Evolutionary conservation across 1,140 invertebrate genomes (phyloP).

Genomic region (Onthophagus taurus): DNA sequence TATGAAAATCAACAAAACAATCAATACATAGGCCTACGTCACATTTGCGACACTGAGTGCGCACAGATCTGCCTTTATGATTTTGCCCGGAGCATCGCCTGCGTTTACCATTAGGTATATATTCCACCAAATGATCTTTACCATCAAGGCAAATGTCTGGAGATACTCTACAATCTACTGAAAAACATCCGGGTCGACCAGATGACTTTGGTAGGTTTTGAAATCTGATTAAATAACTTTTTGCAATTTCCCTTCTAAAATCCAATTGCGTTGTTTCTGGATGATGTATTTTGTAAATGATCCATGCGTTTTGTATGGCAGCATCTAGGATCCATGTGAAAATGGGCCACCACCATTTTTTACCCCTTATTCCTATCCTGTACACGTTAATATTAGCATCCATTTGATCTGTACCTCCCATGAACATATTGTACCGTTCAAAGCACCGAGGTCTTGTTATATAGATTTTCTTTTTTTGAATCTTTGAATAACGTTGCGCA

Average conservation of each 20-base stretch:
- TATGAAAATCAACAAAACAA: too few relatives aligned
- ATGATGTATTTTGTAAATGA: not conserved
- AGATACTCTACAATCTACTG: not conserved
- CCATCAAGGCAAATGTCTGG: slow-evolving; percentile 2
- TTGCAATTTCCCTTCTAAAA: not conserved
- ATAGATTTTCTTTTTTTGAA: slow-evolving; percentile 33
- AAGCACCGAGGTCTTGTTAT: slow-evolving; percentile 21
- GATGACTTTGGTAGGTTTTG: not conserved
- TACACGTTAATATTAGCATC: slow-evolving; percentile 35
- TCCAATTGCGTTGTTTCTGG: not conserved
- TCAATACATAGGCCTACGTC: too few relatives aligned
- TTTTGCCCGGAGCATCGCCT: slow-evolving; percentile 5
- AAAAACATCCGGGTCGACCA: not conserved
- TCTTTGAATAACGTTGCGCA: slow-evolving; percentile 34
- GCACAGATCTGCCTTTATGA: slow-evolving; percentile 1
- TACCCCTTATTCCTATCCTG: slow-evolving; percentile 33
- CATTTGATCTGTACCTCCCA: slow-evolving; percentile 31
- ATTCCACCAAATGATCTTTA: slow-evolving; percentile 2
- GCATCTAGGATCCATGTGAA: slow-evolving; percentile 31
- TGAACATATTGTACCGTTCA: slow-evolving; percentile 31
- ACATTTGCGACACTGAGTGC: too few relatives aligned
- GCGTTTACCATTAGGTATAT: slow-evolving; percentile 5
- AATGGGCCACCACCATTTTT: slow-evolving; percentile 33
- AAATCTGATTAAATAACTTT: not conserved
- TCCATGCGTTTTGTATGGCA: slow-evolving; percentile 20